These are phyloP conservation scores for Labeo catla DNA, from an alignment of 2,113 vertebrate genomes.

Conservation along the genomic window DNA sequence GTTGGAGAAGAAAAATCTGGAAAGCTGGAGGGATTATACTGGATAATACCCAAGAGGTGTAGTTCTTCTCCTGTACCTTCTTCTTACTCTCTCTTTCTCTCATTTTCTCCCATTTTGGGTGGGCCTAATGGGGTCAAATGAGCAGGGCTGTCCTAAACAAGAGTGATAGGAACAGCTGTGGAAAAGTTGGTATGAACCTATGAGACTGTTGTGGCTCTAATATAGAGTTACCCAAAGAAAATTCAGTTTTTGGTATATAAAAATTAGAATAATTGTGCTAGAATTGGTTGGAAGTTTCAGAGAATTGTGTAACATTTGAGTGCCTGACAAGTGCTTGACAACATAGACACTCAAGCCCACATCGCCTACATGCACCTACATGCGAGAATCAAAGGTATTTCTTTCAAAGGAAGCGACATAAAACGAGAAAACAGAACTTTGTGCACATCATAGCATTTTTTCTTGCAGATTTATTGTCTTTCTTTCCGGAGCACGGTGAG, in stretches of 20 bases:
- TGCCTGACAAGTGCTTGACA: neutral
- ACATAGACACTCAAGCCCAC: neutral
- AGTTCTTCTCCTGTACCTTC: constrained; percentile 3
- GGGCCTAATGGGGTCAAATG: constrained; percentile 36
- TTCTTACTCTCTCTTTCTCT: neutral
- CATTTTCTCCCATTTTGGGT: constrained; percentile 24
- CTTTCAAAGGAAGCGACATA: constrained; percentile 8
- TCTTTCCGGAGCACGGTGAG: neutral
- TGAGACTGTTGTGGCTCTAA: neutral
- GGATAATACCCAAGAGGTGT: constrained; percentile 14
- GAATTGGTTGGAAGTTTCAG: neutral
- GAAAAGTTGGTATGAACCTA: neutral
- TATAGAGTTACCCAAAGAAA: neutral
- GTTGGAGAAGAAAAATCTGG: constrained; percentile 28
- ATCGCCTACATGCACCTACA: constrained; percentile 17
- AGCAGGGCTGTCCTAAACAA: constrained; percentile 35
- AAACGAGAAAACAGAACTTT: neutral
- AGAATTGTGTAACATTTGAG: neutral
- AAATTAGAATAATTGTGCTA: neutral
- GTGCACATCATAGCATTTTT: neutral
- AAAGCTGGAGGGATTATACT: constrained; percentile 15
- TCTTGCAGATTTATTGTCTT: constrained; percentile 26
- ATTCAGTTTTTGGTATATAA: neutral
- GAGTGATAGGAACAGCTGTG: constrained; percentile 48
- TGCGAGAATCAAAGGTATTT: constrained; percentile 21